A percentile compares a stretch with the other conserved stretches of the same genome.
These are phyloP conservation scores for Toxotes lorentzi DNA, from an alignment of 2,797 vertebrate species.

Conservation along the genomic window DNA sequence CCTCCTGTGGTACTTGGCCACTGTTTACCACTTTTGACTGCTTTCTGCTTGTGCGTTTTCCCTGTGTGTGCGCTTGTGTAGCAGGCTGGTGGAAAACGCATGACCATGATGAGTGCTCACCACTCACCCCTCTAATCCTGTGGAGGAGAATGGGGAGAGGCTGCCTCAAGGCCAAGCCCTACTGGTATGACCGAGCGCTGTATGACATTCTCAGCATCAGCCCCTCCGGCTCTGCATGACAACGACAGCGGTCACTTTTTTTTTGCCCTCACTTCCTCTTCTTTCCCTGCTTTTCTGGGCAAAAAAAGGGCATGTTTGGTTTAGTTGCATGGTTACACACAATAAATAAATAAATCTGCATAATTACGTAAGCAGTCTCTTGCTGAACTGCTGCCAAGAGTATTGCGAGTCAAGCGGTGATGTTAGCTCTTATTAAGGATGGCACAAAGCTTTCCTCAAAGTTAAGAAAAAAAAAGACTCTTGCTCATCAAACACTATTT, in stretches of 20 bases:
- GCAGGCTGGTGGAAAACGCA: constrained; percentile 58
- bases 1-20: constrained; percentile 63
- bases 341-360: constrained; percentile 82
- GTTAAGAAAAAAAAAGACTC: constrained; percentile 17
- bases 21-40: constrained; percentile 56
- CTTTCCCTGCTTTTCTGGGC: constrained; percentile 38
- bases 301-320: constrained; percentile 62
- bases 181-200: constrained; percentile 62
- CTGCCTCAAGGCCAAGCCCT: constrained; percentile 70
- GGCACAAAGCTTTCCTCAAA: constrained; percentile 35
- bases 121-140: constrained; percentile 72
- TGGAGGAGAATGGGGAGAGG: constrained; percentile 68
- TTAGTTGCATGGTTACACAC: constrained; percentile 79
- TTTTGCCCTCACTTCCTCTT: constrained; percentile 19
- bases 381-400: constrained; percentile 54
- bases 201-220: constrained; percentile 73
- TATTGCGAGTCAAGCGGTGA: constrained; percentile 46
- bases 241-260: constrained; percentile 51
- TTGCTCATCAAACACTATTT: neutral
- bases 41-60: constrained; percentile 52
- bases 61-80: constrained; percentile 18
- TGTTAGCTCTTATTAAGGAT: constrained; percentile 52
- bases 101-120: constrained; percentile 65
- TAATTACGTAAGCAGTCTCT: constrained; percentile 73
- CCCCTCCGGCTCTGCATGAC: constrained; percentile 63